Evolutionary conservation across 2,888 invertebrate species (phyloP).

Genomic region (Metellina segmentata): DNA sequence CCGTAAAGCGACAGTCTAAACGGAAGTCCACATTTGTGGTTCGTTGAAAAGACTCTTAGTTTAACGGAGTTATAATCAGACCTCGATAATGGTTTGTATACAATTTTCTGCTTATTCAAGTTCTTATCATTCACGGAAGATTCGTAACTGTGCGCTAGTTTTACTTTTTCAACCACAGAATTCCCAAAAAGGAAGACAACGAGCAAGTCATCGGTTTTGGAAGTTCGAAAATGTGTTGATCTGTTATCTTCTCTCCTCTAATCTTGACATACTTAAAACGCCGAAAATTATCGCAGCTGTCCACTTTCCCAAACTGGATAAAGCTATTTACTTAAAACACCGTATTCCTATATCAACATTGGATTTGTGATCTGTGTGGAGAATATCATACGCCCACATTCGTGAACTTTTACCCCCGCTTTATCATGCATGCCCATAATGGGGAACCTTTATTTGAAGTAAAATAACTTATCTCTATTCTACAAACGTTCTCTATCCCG

Average conservation of each 20-base stretch:
- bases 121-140: too few relatives aligned
- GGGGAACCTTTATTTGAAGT: neutral
- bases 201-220: neutral
- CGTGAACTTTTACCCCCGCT: neutral
- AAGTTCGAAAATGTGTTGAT: neutral
- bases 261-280: neutral
- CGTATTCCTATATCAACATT: neutral
- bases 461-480: slow-evolving; percentile 16
- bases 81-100: too few relatives aligned
- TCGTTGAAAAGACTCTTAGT: too few relatives aligned
- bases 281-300: neutral
- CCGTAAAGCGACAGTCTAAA: too few relatives aligned
- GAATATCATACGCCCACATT: neutral
- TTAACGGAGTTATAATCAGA: too few relatives aligned
- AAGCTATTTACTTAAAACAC: neutral
- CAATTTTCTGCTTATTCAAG: too few relatives aligned
- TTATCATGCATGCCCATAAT: neutral
- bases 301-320: neutral
- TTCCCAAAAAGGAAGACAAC: too few relatives aligned
- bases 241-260: neutral
- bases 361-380: neutral
- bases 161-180: neutral
- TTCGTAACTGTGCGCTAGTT: neutral
- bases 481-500: neutral
- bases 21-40: too few relatives aligned